Base-by-base conservation (phyloP, 1,140 invertebrate species). In the Cylas formicarius region DNA sequence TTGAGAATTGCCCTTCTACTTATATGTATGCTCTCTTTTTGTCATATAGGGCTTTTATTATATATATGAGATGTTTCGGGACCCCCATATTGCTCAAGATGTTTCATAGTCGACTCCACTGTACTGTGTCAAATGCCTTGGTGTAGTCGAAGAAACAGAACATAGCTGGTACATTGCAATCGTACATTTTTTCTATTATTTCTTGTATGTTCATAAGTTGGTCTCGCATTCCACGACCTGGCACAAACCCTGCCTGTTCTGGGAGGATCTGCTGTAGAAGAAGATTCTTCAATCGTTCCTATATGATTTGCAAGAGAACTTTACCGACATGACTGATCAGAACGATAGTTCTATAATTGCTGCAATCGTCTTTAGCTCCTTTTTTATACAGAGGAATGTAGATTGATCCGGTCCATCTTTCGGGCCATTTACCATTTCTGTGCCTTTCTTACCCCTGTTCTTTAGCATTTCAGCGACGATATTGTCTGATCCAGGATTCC, bases 381-480 rank as follows among this genome's bases (percentile, higher is more conserved):
- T 32, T n/a, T n/a, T n/a, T n/a, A n/a, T n/a, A n/a, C n/a, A n/a
- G n/a, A 9, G 7, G 7, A 1, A 32, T 32, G 31, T 32, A 9
- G 1, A 32, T 7, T 7, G 31, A 32, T 32, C 17, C 31, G 9
- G 13, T 32, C 31, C 31, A 32, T 32, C 13, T 32, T 36, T 36
- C 18, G 18, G 34, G 34, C 2, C 18, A 36, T 36, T 36, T 36
- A 36, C 14, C 34, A 9, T 36, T 36, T 36, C 34, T 21, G 34
- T 36, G 34, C 34, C 34, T 36, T 36, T 36, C 17, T 32, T 32
- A 13, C 13, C 31, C 11, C 31, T 32, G 31, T 10, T 36, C 18
- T 36, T 36, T 21, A 36, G 34, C 7, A 44, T 44, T 44, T 34
- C 42, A 44, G 33, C 33, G 42, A 20, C 18, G 35, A 21, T 39